A percentile compares a stretch with the other conserved stretches of the same genome.
phyloP scores from a whole-genome alignment of 2,113 vertebrate genomes.

The Struthio camelus region DNA sequence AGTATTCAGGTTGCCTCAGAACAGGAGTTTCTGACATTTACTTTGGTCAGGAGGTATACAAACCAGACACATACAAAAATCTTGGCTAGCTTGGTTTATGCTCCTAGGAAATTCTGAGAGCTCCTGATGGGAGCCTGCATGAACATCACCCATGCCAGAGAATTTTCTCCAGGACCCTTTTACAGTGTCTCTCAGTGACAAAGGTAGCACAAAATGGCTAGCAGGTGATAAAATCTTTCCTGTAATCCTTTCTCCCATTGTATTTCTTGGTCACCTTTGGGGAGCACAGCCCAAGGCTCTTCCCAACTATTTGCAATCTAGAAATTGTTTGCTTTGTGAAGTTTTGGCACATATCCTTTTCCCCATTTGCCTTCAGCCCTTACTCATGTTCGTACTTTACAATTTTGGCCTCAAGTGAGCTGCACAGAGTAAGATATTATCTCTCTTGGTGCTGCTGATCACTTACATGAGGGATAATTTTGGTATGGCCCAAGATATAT shows the following conservation, averaged over 20 bases:
- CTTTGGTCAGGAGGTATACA: not conserved
- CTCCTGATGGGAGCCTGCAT: not conserved
- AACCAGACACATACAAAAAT: not conserved
- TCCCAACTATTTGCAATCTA: not conserved
- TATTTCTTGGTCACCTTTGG: not conserved
- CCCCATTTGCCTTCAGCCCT: not conserved
- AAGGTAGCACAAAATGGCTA: not conserved
- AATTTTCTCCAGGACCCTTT: not conserved
- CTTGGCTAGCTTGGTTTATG: not conserved
- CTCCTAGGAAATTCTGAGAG: not conserved
- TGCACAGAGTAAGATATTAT: not conserved
- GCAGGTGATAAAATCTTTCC: not conserved
- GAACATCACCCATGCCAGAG: not conserved
- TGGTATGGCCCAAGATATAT: not conserved
- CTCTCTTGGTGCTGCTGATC: not conserved
- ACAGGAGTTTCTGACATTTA: not conserved
- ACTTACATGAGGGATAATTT: not conserved
- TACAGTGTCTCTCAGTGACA: not conserved
- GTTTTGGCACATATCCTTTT: not conserved
- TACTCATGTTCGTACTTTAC: not conserved
- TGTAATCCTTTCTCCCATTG: not conserved
- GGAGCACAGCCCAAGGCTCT: not conserved
- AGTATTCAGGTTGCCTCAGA: not conserved
- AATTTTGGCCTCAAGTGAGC: not conserved
- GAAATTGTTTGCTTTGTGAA: not conserved